Conservation (phyloP, 2,797 vertebrate species). For the Carduelis carduelis region DNA sequence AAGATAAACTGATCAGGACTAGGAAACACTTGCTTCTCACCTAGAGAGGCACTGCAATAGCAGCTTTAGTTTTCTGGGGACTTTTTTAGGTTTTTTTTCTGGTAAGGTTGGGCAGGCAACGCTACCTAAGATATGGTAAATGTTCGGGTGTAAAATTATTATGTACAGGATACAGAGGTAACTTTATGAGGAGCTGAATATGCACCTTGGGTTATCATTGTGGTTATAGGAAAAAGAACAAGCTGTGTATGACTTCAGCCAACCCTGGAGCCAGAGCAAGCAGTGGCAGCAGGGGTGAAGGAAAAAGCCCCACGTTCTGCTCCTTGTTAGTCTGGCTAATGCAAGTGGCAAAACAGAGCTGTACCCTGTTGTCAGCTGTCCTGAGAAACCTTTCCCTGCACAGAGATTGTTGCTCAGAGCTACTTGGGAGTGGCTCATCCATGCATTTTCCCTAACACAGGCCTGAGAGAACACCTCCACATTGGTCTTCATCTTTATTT, state of each 20-base stretch:
- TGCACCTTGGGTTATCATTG: fast-evolving
- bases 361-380: background rate
- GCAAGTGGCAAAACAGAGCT: background rate
- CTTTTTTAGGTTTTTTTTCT: fast-evolving
- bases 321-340: background rate
- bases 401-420: background rate
- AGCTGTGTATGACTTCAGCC: background rate
- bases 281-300: background rate
- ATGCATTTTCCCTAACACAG: background rate
- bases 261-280: background rate
- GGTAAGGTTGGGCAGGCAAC: background rate
- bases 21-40: background rate
- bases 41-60: background rate
- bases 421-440: background rate
- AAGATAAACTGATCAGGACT: background rate
- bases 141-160: background rate
- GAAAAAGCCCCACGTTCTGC: fast-evolving
- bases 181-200: background rate
- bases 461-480: background rate
- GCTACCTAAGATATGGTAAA: background rate
- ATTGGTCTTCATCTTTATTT: background rate
- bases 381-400: background rate
- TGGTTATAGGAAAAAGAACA: background rate
- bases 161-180: background rate
- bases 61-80: background rate